Conservation (phyloP, 30 jellyfish, hydroid and myxozoan species). For the Hydractinia symbiolongicarpus region DNA sequence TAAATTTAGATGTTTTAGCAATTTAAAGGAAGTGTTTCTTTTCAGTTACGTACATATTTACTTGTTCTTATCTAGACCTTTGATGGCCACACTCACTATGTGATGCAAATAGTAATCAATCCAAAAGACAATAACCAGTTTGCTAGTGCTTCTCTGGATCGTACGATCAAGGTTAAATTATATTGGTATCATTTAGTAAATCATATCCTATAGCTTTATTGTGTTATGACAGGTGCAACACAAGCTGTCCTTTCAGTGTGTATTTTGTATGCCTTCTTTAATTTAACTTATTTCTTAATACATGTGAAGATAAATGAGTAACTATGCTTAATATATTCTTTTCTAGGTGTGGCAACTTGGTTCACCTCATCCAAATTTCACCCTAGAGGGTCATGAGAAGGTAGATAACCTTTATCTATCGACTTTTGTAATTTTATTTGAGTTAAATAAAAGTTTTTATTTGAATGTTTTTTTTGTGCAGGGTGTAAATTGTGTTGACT, state of each 20-base stretch:
- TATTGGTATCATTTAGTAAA: not conserved
- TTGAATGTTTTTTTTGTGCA: not conserved
- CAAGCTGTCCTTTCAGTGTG: no score
- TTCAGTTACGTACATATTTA: no score
- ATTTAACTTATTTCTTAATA: no score
- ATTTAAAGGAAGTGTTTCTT: no score
- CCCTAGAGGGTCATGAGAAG: slow-evolving; percentile 97
- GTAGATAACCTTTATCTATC: slow-evolving; percentile 16
- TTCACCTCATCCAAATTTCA: slow-evolving; percentile 82
- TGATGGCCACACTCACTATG: slow-evolving; percentile 98
- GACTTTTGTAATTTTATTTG: no score
- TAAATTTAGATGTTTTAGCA: no score
- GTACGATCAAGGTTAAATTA: slow-evolving; percentile 82
- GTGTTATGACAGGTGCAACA: no score
- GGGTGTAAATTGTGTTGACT: slow-evolving; percentile 98
- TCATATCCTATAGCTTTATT: not conserved
- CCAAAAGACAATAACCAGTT: slow-evolving; percentile 97
- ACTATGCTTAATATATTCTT: no score
- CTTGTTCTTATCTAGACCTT: slow-evolving; percentile 39
- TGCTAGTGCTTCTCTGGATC: slow-evolving; percentile 99
- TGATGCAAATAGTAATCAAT: slow-evolving; percentile 93
- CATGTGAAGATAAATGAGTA: no score
- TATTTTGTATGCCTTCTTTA: no score
- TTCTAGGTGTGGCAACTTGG: slow-evolving; percentile 98
- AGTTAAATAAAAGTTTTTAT: no score